These are phyloP conservation scores for Phortica variegata DNA, from an alignment of 1,140 invertebrate species.

Conservation along the genomic window DNA sequence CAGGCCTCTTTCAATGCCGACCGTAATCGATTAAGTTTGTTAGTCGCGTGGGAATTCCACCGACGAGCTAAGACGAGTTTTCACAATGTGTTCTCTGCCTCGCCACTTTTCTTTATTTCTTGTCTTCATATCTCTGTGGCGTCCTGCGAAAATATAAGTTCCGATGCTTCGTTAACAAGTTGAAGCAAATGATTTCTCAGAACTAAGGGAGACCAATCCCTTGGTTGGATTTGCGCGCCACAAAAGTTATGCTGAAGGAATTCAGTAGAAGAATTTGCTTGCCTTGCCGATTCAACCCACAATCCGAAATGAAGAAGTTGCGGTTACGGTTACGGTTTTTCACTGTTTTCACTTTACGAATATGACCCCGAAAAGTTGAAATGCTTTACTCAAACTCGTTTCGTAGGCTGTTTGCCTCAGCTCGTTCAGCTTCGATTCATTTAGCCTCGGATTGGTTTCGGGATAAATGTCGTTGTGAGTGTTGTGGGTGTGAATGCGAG, in stretches of 20 bases:
- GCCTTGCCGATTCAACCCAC: slow-evolving; percentile 23
- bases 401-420: slow-evolving; percentile 48
- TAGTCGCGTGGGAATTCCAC: slow-evolving; percentile 34
- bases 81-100: slow-evolving; percentile 20
- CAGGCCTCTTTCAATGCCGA: slow-evolving; percentile 34
- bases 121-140: slow-evolving; percentile 28
- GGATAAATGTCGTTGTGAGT: neutral
- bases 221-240: slow-evolving; percentile 25
- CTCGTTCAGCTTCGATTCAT: slow-evolving; percentile 40
- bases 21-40: slow-evolving; percentile 54
- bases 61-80: slow-evolving; percentile 9
- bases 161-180: no score
- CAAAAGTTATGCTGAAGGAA: slow-evolving; percentile 26
- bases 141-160: no score
- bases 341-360: slow-evolving; percentile 32
- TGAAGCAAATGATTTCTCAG: slow-evolving; percentile 38
- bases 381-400: slow-evolving; percentile 29
- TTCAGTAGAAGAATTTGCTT: neutral
- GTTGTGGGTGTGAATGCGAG: slow-evolving; percentile 1
- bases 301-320: slow-evolving; percentile 52
- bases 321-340: slow-evolving; percentile 56
- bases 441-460: slow-evolving; percentile 1
- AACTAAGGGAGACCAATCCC: slow-evolving; percentile 52
- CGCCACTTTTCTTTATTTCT: neutral
- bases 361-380: neutral